A percentile compares a stretch with the other conserved stretches of the same genome.
These are phyloP conservation scores for Salminus brasiliensis DNA, from an alignment of 2,113 vertebrate genomes.

Conservation along the genomic window DNA sequence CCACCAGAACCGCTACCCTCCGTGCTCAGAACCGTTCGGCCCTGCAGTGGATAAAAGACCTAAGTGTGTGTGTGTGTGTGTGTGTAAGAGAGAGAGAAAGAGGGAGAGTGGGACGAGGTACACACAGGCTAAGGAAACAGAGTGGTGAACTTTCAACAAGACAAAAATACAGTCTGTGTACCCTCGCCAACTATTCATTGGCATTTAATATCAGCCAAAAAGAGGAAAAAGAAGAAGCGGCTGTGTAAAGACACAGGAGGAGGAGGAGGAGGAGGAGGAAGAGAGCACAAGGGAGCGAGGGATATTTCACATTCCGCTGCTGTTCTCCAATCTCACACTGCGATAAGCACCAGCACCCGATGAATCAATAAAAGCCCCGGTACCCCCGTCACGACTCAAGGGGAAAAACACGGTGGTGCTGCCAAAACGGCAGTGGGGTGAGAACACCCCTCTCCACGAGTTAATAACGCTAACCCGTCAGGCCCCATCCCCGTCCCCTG, in stretches of 20 bases:
- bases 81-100: no score
- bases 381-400: slow-evolving; percentile 47
- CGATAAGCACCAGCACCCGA: slow-evolving; percentile 56
- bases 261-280: not conserved
- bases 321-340: slow-evolving; percentile 57
- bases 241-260: not conserved
- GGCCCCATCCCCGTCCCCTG: not conserved
- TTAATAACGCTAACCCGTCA: slow-evolving; percentile 25
- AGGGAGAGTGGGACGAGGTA: not conserved
- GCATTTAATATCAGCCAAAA: slow-evolving; percentile 15
- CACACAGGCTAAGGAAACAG: no score
- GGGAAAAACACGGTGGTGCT: slow-evolving; percentile 51
- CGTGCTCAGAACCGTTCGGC: no score
- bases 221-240: not conserved
- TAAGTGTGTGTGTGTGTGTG: no score
- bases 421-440: not conserved
- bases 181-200: not conserved
- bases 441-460: slow-evolving; percentile 1
- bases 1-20: no score
- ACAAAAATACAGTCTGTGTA: not conserved
- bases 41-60: no score
- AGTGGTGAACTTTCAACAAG: not conserved
- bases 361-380: slow-evolving; percentile 62
- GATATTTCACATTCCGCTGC: slow-evolving; percentile 60
- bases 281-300: not conserved